These are phyloP conservation scores for Hirundo rustica DNA, from an alignment of 2,797 vertebrate species.

Conservation along the genomic window DNA sequence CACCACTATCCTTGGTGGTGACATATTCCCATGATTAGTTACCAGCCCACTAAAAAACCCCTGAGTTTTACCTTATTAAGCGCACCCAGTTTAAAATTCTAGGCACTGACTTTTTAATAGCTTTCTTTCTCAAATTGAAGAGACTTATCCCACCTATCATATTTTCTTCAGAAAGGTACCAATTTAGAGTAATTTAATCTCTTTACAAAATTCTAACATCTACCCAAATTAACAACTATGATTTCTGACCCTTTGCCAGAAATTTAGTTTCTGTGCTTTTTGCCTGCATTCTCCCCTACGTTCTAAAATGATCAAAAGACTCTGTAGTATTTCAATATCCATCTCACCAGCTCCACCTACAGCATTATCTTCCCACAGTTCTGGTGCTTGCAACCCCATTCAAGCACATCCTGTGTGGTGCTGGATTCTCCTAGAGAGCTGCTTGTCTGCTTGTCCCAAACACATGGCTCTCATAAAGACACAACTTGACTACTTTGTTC, in stretches of 20 bases:
- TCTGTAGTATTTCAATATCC: neutral
- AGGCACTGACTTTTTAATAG: neutral
- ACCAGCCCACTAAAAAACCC: neutral
- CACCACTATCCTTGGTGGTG: neutral
- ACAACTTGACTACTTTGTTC: neutral
- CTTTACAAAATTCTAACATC: neutral
- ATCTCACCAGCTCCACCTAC: neutral
- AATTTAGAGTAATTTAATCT: neutral
- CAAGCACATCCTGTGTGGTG: neutral
- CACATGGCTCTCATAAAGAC: neutral
- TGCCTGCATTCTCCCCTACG: neutral
- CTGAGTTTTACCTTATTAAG: neutral
- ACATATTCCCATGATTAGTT: neutral
- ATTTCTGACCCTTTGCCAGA: neutral
- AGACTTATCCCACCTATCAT: neutral
- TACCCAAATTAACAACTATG: neutral
- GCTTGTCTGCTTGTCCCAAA: neutral
- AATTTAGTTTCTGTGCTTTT: neutral
- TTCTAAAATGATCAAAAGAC: neutral
- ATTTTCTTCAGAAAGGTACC: neutral
- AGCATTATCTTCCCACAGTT: neutral
- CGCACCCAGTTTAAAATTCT: neutral
- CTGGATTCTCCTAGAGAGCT: neutral
- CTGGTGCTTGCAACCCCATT: neutral
- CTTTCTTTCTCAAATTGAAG: neutral